phyloP scores from a whole-genome alignment of 2,113 vertebrate genomes.

The Mastomys coucha region DNA sequence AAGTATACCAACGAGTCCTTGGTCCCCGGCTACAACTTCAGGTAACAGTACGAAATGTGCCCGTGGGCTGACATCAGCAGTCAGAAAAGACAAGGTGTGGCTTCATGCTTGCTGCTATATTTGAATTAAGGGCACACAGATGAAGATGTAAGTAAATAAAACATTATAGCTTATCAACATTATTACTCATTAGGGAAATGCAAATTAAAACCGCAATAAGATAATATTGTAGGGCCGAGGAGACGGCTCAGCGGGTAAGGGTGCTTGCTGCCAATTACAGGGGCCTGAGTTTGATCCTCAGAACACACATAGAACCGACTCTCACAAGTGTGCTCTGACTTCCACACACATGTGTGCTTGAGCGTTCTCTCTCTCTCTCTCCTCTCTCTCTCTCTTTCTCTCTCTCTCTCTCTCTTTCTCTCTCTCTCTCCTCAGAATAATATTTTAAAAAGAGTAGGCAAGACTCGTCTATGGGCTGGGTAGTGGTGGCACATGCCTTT shows the following conservation, averaged over 20 bases:
- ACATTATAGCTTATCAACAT: neutral
- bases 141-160: neutral
- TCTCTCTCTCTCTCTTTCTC: too few species aligned
- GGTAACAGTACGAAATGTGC: conserved; percentile 78
- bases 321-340: neutral
- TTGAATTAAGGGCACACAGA: neutral
- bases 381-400: too few species aligned
- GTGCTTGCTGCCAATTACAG: neutral
- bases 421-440: neutral
- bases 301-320: neutral
- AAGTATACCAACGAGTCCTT: conserved; percentile 88
- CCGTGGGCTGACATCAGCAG: neutral
- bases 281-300: neutral
- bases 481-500: neutral
- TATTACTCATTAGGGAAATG: neutral
- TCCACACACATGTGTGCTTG: neutral
- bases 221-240: neutral
- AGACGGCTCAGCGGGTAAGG: too few species aligned
- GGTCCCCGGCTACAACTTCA: conserved; percentile 91
- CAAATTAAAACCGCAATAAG: neutral
- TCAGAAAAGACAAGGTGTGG: neutral
- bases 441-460: neutral
- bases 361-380: too few species aligned
- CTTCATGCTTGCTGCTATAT: neutral
- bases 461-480: neutral